Evolutionary conservation across 2,113 vertebrate genomes (phyloP), one percentile per base, ranked within the genome.

Genomic region (Melanerpes formicivorus): DNA sequence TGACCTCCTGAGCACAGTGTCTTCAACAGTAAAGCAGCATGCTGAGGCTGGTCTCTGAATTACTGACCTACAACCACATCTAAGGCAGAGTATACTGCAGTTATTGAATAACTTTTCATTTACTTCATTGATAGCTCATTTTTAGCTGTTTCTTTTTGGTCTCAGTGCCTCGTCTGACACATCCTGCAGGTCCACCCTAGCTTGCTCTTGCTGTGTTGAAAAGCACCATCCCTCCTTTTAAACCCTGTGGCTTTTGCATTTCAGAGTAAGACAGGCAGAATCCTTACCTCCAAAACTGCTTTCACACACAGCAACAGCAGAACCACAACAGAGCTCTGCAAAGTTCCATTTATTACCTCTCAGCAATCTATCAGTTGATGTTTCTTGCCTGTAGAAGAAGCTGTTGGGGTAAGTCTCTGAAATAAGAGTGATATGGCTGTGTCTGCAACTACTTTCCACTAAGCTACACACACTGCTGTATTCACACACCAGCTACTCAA

Each of bases 1-100:
- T 23, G 11, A 11, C 3, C 17, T 3, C 27, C 34, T 3, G 0
- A 42, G 32, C 2, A 6, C 40, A 42, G 55, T 2, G 12, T 17
- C 50, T 40, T 15, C 56, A 10, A 9, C 27, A 5, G 30, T 16
- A 59, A 29, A 70, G 74, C 62, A 27, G 55, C 0, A 0, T 11
- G 70, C 56, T 3, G 0, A 14, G 44, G 42, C 70, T 32, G 46
- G 30, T 10, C 65, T 29, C 48, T 2, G 32, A 16, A 5, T 17
- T 10, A 16, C 4, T 29, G 18, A 66, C 14, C 11, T 23, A 21
- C 65, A 85, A 7, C 56, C 37, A 27, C 55, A 48, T 7, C 80
- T 30, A 56, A 56, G 62, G 37, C 58, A 44, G 18, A 30, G 7
- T 3, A 18, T 3, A 27, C 58, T n/a, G 44, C 30, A 12, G 11